Percentiles rank a stretch among this genome's conserved stretches.
Conservation (phyloP, 2,797 vertebrate species). For the Muscicapa striata region DNA sequence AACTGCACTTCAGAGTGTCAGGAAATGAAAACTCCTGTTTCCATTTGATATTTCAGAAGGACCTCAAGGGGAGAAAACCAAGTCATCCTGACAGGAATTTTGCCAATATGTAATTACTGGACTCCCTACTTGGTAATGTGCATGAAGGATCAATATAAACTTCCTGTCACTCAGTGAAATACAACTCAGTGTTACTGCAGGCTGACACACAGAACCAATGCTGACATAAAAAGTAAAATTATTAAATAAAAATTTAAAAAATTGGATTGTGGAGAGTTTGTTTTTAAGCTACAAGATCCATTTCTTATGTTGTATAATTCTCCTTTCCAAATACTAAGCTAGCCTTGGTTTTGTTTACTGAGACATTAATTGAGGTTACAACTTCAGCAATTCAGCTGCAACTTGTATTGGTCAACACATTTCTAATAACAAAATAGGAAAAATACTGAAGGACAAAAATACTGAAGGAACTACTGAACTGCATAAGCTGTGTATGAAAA, state of each 20-base stretch:
- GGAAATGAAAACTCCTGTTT: conserved; percentile 53
- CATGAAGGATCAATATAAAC: conserved; percentile 5
- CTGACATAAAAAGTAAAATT: not conserved
- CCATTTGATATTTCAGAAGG: conserved; percentile 35
- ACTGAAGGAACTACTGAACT: not conserved
- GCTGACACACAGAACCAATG: not conserved
- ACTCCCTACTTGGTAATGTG: not conserved
- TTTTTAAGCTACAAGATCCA: not conserved
- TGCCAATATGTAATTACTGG: conserved; percentile 23
- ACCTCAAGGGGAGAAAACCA: conserved; percentile 7
- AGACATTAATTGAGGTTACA: not conserved
- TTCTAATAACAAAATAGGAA: not conserved
- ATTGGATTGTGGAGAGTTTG: accelerated
- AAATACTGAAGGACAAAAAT: not conserved
- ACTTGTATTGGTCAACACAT: not conserved
- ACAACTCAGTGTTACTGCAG: not conserved
- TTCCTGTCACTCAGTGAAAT: not conserved
- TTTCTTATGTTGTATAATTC: not conserved
- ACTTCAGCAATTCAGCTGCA: not conserved
- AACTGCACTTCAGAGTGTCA: not conserved
- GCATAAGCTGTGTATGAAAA: not conserved
- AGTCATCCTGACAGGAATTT: not conserved
- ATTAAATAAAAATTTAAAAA: not conserved
- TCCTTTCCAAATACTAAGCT: not conserved
- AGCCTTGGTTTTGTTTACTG: not conserved